These are phyloP conservation scores for Halichoeres trimaculatus DNA, from an alignment of 2,113 vertebrate genomes.

Conservation along the genomic window DNA sequence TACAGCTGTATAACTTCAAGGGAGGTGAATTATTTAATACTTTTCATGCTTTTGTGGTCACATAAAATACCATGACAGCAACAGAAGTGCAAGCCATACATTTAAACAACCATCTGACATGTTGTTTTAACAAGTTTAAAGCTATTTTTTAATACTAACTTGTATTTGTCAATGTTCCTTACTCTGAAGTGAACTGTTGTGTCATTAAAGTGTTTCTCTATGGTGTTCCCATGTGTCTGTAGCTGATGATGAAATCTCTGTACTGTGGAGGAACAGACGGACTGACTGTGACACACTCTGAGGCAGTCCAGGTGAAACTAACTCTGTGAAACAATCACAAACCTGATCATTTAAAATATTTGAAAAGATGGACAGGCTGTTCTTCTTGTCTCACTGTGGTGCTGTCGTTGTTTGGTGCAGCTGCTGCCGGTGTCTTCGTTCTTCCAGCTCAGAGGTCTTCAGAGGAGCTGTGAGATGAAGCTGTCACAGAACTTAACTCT, in stretches of 20 bases:
- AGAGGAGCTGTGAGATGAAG: conserved; percentile 90
- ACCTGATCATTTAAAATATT: background rate
- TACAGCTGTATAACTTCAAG: too few species aligned
- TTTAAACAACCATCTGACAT: too few species aligned
- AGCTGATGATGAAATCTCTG: conserved; percentile 95
- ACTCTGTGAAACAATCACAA: too few species aligned
- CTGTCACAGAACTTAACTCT: conserved; percentile 87
- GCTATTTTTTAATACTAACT: too few species aligned
- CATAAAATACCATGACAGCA: too few species aligned
- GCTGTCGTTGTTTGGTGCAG: conserved; percentile 67
- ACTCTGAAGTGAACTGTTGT: too few species aligned
- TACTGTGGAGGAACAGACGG: conserved; percentile 93
- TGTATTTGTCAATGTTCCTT: too few species aligned
- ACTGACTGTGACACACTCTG: conserved; percentile 82
- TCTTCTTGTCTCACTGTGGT: background rate
- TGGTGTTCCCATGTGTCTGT: conserved; percentile 25
- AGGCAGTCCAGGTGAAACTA: conserved; percentile 88
- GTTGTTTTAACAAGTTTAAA: too few species aligned
- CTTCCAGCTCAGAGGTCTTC: conserved; percentile 90
- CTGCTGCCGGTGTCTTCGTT: conserved; percentile 88
- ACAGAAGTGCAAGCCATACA: too few species aligned
- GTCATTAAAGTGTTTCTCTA: background rate
- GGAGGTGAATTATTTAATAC: too few species aligned
- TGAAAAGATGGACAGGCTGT: too few species aligned
- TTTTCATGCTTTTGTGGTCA: too few species aligned